phyloP scores from a whole-genome alignment of 1,140 invertebrate genomes.

The Neodiprion virginianus region DNA sequence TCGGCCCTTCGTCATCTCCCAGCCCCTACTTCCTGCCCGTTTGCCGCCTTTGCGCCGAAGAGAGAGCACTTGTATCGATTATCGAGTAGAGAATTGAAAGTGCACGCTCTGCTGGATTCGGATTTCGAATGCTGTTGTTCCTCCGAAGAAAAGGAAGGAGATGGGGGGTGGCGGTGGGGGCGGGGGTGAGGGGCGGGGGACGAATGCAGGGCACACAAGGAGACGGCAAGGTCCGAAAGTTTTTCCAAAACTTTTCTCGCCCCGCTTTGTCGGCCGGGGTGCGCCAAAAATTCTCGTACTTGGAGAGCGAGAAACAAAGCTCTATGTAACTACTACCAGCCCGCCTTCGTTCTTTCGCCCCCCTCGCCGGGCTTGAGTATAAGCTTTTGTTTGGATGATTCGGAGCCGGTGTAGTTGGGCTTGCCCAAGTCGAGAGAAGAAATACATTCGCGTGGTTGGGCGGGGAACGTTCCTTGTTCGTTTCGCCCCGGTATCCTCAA shows the following conservation, averaged over 20 bases:
- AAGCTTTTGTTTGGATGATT: slow-evolving; percentile 1
- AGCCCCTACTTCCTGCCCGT: not conserved
- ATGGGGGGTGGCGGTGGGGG: too few relatives aligned
- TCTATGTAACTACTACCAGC: not conserved
- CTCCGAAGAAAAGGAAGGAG: not conserved
- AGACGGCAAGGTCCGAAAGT: too few relatives aligned
- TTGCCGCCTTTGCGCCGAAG: too few relatives aligned
- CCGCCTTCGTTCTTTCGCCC: not conserved
- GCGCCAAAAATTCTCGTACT: too few relatives aligned
- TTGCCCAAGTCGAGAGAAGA: too few relatives aligned
- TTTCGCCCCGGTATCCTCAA: too few relatives aligned
- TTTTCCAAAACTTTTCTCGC: too few relatives aligned
- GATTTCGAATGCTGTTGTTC: not conserved
- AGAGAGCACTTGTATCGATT: not conserved
- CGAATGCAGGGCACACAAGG: too few relatives aligned
- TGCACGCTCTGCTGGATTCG: not conserved
- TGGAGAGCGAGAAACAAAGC: too few relatives aligned
- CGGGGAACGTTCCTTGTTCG: too few relatives aligned
- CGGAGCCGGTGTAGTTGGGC: not conserved
- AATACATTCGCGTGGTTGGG: too few relatives aligned
- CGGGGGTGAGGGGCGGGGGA: not conserved
- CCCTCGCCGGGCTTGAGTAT: not conserved
- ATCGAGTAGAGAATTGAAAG: not conserved
- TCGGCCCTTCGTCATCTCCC: not conserved
- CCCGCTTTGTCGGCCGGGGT: too few relatives aligned